Percentiles rank a stretch among this genome's conserved stretches.
Conservation (phyloP, 2,113 vertebrate genomes). For the Protobothrops mucrosquamatus region DNA sequence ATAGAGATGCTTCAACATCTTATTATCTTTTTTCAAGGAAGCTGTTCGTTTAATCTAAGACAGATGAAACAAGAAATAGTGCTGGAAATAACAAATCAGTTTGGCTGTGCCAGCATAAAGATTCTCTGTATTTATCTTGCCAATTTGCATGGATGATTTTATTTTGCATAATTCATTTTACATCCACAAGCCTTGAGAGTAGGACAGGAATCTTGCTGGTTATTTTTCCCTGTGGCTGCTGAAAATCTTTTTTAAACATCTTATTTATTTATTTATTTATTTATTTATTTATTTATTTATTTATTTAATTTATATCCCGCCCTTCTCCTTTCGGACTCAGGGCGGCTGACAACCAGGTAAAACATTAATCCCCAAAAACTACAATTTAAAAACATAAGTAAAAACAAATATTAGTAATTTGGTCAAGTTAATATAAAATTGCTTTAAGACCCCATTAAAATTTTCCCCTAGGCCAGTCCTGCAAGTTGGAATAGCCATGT, state of each 20-base stretch:
- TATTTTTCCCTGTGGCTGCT: background rate
- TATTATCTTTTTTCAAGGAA: background rate
- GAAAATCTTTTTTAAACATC: background rate
- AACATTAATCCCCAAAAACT: too few relatives aligned
- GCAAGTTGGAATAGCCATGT: too few relatives aligned
- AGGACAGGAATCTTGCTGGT: background rate
- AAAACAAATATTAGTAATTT: too few relatives aligned
- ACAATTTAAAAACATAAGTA: too few relatives aligned
- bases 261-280: too few relatives aligned
- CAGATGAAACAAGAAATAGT: background rate
- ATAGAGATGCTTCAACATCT: background rate
- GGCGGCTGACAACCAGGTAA: too few relatives aligned
- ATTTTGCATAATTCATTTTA: background rate
- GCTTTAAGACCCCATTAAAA: too few relatives aligned
- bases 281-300: too few relatives aligned
- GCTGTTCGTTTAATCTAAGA: background rate
- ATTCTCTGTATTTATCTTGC: background rate
- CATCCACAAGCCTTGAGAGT: background rate
- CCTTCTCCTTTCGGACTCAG: too few relatives aligned
- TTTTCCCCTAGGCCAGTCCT: too few relatives aligned
- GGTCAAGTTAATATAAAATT: too few relatives aligned
- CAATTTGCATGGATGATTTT: background rate
- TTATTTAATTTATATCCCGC: too few relatives aligned
- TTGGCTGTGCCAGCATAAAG: background rate
- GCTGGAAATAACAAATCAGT: background rate